Conservation (phyloP, 2,113 vertebrate species). For the Prunella himalayana region DNA sequence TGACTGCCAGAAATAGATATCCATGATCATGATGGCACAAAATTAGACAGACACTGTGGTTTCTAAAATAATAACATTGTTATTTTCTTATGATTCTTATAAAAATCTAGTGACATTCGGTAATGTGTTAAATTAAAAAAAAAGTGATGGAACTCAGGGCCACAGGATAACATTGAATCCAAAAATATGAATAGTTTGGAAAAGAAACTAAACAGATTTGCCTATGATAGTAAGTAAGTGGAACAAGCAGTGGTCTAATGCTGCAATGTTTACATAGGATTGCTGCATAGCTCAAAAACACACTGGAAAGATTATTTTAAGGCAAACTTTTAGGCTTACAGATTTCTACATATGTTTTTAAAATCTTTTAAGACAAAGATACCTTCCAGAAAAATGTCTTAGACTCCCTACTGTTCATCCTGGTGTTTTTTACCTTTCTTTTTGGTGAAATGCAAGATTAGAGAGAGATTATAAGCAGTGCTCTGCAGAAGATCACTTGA, state of each 20-base stretch:
- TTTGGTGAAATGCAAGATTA: neutral
- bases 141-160: neutral
- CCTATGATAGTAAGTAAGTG: neutral
- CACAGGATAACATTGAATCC: neutral
- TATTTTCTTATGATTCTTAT: neutral
- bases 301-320: neutral
- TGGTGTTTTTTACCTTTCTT: neutral
- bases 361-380: neutral
- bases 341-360: neutral
- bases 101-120: neutral
- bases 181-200: neutral
- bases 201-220: neutral
- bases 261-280: neutral
- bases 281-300: neutral
- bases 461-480: neutral
- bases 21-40: neutral
- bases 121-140: neutral
- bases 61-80: neutral
- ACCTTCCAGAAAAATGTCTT: neutral
- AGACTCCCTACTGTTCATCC: neutral
- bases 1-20: neutral
- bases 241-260: neutral
- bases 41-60: neutral
- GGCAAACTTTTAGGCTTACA: neutral
- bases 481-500: neutral